Evolutionary conservation across 2,888 invertebrate genomes (phyloP).

Genomic region (Drosophila kuntzei): DNA sequence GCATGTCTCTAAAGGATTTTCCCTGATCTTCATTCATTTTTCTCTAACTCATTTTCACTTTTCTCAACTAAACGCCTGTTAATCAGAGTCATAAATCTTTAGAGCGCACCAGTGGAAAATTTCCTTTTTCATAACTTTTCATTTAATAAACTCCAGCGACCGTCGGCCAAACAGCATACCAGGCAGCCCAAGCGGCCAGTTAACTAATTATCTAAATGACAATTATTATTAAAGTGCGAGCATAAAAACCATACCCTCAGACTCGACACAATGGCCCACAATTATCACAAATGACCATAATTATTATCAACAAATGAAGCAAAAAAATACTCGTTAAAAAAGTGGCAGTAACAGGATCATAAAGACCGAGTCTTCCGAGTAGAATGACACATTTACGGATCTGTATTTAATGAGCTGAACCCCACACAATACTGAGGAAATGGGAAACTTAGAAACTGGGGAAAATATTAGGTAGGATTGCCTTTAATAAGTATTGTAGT

Average conservation of each 20-base stretch:
- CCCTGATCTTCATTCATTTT: constrained; percentile 26
- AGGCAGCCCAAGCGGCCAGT: constrained; percentile 38
- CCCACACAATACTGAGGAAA: constrained; percentile 34
- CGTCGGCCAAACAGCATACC: constrained; percentile 61
- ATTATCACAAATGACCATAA: constrained; percentile 82
- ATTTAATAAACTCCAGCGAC: constrained; percentile 75
- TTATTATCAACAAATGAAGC: constrained; percentile 78
- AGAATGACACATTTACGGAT: constrained; percentile 31
- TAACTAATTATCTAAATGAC: constrained; percentile 81
- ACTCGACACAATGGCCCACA: constrained; percentile 71
- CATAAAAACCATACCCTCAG: constrained; percentile 31
- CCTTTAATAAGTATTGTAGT: constrained; percentile 27
- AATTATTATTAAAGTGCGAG: constrained; percentile 71
- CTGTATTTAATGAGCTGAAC: constrained; percentile 23
- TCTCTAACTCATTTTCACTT: constrained; percentile 62
- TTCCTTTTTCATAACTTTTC: constrained; percentile 75
- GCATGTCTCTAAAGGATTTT: constrained; percentile 13
- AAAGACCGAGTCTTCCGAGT: constrained; percentile 49
- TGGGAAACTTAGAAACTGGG: constrained; percentile 13
- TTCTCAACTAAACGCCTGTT: constrained; percentile 50
- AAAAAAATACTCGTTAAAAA: constrained; percentile 27
- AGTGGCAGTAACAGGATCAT: constrained; percentile 57
- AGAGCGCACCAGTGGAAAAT: constrained; percentile 34
- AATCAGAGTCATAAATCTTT: constrained; percentile 68
- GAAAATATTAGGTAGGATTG: constrained; percentile 8